Base-by-base conservation (phyloP, 2,888 invertebrate genomes). In the Axea sp. region DNA sequence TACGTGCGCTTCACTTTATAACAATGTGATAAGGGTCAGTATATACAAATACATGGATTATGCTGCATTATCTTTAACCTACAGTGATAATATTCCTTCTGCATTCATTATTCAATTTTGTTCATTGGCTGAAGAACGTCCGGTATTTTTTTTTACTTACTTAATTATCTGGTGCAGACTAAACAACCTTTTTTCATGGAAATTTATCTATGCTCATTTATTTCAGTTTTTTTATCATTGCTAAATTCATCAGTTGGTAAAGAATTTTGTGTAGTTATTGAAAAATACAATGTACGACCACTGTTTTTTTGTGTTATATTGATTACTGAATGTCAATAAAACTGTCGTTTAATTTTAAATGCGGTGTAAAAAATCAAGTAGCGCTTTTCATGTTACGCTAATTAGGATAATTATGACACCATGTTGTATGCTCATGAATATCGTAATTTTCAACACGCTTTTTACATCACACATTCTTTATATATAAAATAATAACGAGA, bases 1-100 rank as follows among this genome's bases (percentile, higher is more conserved):
- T 7, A 90, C 95, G 0, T 91, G 91, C 65, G 90, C 90, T 73
- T 91, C 88, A 7, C 89, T 92, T 78, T 94, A 96, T 85, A 93
- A 92, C 85, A 91, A 93, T 80, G 90, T 95, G 77, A 90, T 95
- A 80, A 92, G 92, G 88, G 95, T 95, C 83, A 88, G 92, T 89
- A 30, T 57, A 35, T 26, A n/a, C 45, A 45, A 62, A 43, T 47
- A 11, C 9, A 45, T 28, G n/a, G n/a, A 31, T 47, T 41, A 55
- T 33, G 11, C 45, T 15, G 30, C 22, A 30, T 65, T 65, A 65
- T 65, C 55, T 17, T 35, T 45, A 26, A 17, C 24, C 43, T 68
- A 24, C 30, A 12, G 3, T 9, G 47, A 47, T 45, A 45, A 64
- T 47, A 35, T 45, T 19, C n/a, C 8, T 26, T 17, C 19, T 14